These are phyloP conservation scores for Lethrus apterus DNA, from an alignment of 1,140 invertebrate species.

Conservation along the genomic window DNA sequence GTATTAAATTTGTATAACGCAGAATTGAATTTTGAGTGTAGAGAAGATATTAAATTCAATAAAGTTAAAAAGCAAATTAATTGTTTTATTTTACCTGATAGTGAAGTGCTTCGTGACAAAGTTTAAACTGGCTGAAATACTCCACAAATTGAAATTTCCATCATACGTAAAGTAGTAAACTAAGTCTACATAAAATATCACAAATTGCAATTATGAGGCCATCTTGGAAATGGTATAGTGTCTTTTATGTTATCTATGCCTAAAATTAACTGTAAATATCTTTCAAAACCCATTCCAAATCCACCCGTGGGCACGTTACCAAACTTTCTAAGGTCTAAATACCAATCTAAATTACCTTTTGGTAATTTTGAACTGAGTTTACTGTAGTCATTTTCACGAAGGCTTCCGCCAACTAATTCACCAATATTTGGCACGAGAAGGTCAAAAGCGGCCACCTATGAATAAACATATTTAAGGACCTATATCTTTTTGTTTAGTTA, in stretches of 20 bases:
- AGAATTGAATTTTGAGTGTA: too few relatives aligned
- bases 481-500: background rate
- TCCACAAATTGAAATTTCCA: too few relatives aligned
- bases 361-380: constrained; percentile 56
- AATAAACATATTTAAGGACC: background rate
- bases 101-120: too few relatives aligned
- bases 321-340: constrained; percentile 83
- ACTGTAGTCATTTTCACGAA: constrained; percentile 76
- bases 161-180: too few relatives aligned
- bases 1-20: too few relatives aligned
- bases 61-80: too few relatives aligned
- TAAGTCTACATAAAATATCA: constrained; percentile 40
- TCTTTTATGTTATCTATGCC: constrained; percentile 85
- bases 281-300: constrained; percentile 93
- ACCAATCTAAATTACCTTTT: constrained; percentile 66
- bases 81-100: too few relatives aligned
- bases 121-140: too few relatives aligned
- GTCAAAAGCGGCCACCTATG: constrained; percentile 79
- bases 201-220: constrained; percentile 79
- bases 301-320: constrained; percentile 85
- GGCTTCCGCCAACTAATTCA: constrained; percentile 87
- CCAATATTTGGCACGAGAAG: constrained; percentile 81
- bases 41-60: too few relatives aligned
- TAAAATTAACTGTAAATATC: constrained; percentile 77
- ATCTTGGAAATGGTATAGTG: constrained; percentile 89